Conservation (phyloP, 2,113 vertebrate genomes). For the Gallinago jamesoni region DNA sequence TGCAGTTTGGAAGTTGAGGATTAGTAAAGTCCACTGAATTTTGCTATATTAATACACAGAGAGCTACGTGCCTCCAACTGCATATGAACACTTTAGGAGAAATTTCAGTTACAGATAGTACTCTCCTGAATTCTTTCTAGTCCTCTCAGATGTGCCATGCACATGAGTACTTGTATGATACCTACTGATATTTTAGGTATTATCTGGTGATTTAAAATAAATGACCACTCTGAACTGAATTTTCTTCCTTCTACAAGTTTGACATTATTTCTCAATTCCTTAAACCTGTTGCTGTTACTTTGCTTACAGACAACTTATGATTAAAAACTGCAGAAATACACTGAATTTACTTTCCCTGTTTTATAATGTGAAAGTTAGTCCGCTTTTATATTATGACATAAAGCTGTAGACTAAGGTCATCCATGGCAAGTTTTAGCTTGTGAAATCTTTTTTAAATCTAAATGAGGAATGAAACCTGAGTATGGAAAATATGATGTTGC, state of each 20-base stretch:
- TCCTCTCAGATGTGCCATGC: not conserved
- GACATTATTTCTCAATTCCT: not conserved
- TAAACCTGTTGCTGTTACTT: constrained; percentile 34
- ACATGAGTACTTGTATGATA: not conserved
- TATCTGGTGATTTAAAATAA: not conserved
- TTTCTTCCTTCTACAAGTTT: not conserved
- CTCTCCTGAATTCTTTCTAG: not conserved
- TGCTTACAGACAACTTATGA: not conserved
- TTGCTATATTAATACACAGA: not conserved
- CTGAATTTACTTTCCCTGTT: not conserved
- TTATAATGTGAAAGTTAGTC: not conserved
- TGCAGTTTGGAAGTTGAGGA: not conserved
- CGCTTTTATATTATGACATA: not conserved
- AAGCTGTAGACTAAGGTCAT: not conserved
- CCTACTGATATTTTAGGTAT: not conserved
- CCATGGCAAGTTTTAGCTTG: not conserved
- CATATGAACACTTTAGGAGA: not conserved
- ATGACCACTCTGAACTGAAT: not conserved
- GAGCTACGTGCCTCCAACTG: not conserved
- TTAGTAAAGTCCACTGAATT: not conserved
- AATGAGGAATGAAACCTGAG: not conserved
- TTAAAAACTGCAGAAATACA: not conserved
- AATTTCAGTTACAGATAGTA: not conserved
- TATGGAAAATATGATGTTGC: not conserved
- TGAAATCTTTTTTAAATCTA: not conserved